Evolutionary conservation across 2,113 vertebrate genomes (phyloP).

Genomic region (Misgurnus mizolepis): DNA sequence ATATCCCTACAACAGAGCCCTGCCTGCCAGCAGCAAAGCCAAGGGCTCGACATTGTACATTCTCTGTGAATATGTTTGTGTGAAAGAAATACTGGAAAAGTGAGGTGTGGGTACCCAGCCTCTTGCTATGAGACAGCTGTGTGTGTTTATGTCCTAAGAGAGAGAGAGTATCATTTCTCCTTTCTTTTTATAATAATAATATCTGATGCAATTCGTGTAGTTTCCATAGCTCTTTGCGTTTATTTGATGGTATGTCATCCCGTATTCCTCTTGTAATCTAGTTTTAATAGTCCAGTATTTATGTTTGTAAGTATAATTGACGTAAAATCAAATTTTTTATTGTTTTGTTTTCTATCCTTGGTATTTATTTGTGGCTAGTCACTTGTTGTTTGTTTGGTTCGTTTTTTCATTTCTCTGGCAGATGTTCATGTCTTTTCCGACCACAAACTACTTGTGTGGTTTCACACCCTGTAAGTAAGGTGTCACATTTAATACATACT

Average conservation of each 20-base stretch:
- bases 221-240: conserved; percentile 66
- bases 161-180: conserved; percentile 55
- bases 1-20: conserved; percentile 18
- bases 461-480: conserved; percentile 17
- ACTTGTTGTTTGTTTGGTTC: conserved; percentile 56
- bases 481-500: conserved; percentile 18
- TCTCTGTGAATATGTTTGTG: conserved; percentile 50
- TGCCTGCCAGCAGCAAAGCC: conserved; percentile 10
- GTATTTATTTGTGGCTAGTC: conserved; percentile 80
- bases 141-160: conserved; percentile 30
- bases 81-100: conserved; percentile 25
- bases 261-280: conserved; percentile 68
- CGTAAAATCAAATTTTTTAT: conserved; percentile 63
- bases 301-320: conserved; percentile 79
- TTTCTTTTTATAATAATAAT: conserved; percentile 44
- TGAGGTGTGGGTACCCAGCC: background rate
- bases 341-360: conserved; percentile 75
- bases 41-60: conserved; percentile 42
- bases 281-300: conserved; percentile 77
- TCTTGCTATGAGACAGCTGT: conserved; percentile 19
- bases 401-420: conserved; percentile 37
- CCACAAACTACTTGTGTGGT: conserved; percentile 22
- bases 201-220: conserved; percentile 35
- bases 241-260: conserved; percentile 59
- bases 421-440: conserved; percentile 27